Base-by-base conservation (phyloP, 30 jellyfish, hydroid and myxozoan species). In the Chrysaora quinquecirrha region DNA sequence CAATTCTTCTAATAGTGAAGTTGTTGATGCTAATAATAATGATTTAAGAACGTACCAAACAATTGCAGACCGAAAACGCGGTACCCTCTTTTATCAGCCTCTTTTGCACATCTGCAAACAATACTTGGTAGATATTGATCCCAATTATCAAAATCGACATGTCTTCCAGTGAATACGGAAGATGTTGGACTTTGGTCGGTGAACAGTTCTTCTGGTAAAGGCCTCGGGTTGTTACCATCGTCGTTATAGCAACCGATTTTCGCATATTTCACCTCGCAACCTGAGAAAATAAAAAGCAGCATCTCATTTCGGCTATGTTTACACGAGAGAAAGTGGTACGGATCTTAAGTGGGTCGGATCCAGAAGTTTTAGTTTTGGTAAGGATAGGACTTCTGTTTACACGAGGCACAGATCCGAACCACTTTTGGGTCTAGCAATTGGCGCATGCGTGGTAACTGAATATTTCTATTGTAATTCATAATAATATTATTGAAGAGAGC, bases 181-280 rank as follows among this genome's bases (percentile, higher is more conserved):
- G 80, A 70, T 30, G 80, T 74, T 16, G 88, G 87, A 54, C 89
- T 77, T 25, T 76, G 76, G 68, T 93, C 98, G 2, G 87, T 80
- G 71, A 93, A 76, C 65, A 93, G 71, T 52, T 67, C 81, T 33
- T 80, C 93, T 47, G 98, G 97, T 34, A 93, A 76, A 20, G 98
- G 98, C 49, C 97, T 66, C 48, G 96, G 98, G 48, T 49, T 86
- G 67, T 93, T 93, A 62, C 90, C 96, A 33, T 93, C 98, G 58
- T 93, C 98, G 63, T 87, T 87, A 63, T 86, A 93, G 48, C 98
- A 93, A 24, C 98, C 98, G 28, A 93, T 65, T 61, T 93, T 93
- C 1, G 91, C 97, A 49, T 62, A 93, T 35, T 87, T 93, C 56
- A 93, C 97, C 4, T 48, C 49, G 56, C 98, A 93, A 29, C 96